Base-by-base conservation (phyloP, 35 echinoderm and acorn worm species). In the Holothuria glaberrima region DNA sequence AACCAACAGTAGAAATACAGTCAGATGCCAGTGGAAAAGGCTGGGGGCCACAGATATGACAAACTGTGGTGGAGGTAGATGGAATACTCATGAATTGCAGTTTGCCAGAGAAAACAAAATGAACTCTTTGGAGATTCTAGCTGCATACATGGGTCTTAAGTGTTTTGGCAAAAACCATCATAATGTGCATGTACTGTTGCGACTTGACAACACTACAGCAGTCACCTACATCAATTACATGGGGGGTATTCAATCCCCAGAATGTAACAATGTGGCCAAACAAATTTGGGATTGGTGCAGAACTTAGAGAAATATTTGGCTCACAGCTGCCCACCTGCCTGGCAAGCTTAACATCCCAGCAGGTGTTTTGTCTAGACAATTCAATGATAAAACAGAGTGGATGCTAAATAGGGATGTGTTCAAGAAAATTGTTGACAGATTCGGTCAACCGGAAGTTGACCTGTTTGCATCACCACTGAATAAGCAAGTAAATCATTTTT, bases 391-490 rank as follows among this genome's bases (percentile, higher is more conserved):
- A 9, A 88, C 38, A 30, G 90, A 91, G 70, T 92, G 93, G 93
- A 80, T 71, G 73, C 75, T 95, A 13, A 5, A 83, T 50, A 71
- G 32, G 45, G 35, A 13, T 0, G 28, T 92, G 30, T 92, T 95
- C 36, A 12, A 75, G 6, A 32, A 86, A 30, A 90, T 90, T n/a
- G 36, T n/a, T 14, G 59, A 27, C 26, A 30, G 61, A n/a, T 84
- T 52, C 54, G 91, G 70, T 19, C n/a, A 7, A 12, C 90, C 87
- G 44, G 26, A 83, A 41, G 67, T 92, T 65, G 90, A 95, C 32
- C 70, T 92, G 46, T 95, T 92, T 86, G 90, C 90, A 54, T 90
- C 94, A 28, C 16, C 90, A 20, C 62, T 95, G 7, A 92, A 95
- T 54, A 69, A 28, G 22, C 86, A 92, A 62, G 19, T 95, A 12